phyloP scores from a whole-genome alignment of 1,140 invertebrate genomes.

The Agrilus planipennis region DNA sequence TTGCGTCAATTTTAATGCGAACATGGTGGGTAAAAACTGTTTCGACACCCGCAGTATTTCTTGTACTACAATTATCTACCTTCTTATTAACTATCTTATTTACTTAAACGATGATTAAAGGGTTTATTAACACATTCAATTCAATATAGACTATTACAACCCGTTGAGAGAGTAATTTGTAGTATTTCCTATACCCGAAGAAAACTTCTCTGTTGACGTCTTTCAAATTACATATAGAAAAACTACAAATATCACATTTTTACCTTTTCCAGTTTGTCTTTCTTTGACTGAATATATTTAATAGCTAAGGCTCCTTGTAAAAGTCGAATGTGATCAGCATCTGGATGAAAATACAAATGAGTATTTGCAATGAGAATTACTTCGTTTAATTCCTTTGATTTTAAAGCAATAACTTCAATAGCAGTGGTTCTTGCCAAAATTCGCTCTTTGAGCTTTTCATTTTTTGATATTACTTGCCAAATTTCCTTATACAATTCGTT shows the following conservation, averaged over 20 bases:
- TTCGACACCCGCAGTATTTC: too few species aligned
- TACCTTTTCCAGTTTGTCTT: conserved; percentile 33
- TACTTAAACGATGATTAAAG: too few species aligned
- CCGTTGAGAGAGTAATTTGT: too few species aligned
- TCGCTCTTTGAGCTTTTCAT: conserved; percentile 46
- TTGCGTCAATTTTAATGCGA: too few species aligned
- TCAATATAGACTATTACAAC: too few species aligned
- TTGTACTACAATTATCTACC: too few species aligned
- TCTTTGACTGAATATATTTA: conserved; percentile 43
- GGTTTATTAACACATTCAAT: too few species aligned
- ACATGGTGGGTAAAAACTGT: too few species aligned
- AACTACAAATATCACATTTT: too few species aligned
- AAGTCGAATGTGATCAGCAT: conserved; percentile 79
- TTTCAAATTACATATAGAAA: background rate
- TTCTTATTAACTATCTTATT: too few species aligned
- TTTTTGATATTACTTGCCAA: conserved; percentile 48
- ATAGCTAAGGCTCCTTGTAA: conserved; percentile 59
- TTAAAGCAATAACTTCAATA: conserved; percentile 48
- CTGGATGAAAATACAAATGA: conserved; percentile 87
- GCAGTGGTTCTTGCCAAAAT: conserved; percentile 52
- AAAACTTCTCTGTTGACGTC: too few species aligned
- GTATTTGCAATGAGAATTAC: conserved; percentile 72
- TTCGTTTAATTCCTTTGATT: conserved; percentile 47
- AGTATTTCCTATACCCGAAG: too few species aligned
- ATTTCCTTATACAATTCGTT: conserved; percentile 45